Evolutionary conservation across 2,888 invertebrate species (phyloP).

Genomic region (Rhodophaea formosa): DNA sequence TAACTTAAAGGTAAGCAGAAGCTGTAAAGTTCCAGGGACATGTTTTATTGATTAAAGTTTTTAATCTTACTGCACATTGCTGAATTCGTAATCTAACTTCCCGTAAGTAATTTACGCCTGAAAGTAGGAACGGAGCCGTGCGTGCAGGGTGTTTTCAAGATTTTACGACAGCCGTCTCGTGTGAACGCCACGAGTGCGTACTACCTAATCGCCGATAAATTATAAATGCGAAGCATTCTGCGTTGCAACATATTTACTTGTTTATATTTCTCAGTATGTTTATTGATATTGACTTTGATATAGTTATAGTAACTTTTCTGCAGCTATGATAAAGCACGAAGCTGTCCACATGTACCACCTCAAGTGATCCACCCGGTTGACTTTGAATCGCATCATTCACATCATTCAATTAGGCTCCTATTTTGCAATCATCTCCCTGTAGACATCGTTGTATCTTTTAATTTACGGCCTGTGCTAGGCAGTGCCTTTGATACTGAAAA

Average conservation of each 20-base stretch:
- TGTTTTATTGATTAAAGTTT: conserved; percentile 16
- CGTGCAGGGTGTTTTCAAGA: conserved; percentile 43
- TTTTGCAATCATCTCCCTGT: too few relatives aligned
- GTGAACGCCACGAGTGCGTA: conserved; percentile 45
- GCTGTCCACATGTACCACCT: too few relatives aligned
- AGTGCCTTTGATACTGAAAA: too few relatives aligned
- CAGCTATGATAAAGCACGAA: too few relatives aligned
- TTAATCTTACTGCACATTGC: conserved; percentile 16
- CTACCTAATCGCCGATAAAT: conserved; percentile 49
- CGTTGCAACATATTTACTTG: conserved; percentile 26
- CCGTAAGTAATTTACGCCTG: conserved; percentile 29
- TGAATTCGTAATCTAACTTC: conserved; percentile 28
- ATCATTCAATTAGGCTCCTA: too few relatives aligned
- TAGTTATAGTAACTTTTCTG: too few relatives aligned
- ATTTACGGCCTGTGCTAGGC: too few relatives aligned
- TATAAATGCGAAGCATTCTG: conserved; percentile 46
- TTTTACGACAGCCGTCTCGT: conserved; percentile 49
- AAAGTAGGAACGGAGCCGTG: conserved; percentile 31
- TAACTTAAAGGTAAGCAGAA: background rate
- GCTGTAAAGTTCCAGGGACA: background rate
- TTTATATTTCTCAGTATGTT: conserved; percentile 32
- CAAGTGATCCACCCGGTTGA: too few relatives aligned
- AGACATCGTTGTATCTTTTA: too few relatives aligned
- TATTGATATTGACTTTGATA: too few relatives aligned
- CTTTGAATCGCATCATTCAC: too few relatives aligned